A percentile compares a stretch with the other conserved stretches of the same genome.
Conservation (phyloP, 1,140 invertebrate genomes). For the Papilio polyxenes region DNA sequence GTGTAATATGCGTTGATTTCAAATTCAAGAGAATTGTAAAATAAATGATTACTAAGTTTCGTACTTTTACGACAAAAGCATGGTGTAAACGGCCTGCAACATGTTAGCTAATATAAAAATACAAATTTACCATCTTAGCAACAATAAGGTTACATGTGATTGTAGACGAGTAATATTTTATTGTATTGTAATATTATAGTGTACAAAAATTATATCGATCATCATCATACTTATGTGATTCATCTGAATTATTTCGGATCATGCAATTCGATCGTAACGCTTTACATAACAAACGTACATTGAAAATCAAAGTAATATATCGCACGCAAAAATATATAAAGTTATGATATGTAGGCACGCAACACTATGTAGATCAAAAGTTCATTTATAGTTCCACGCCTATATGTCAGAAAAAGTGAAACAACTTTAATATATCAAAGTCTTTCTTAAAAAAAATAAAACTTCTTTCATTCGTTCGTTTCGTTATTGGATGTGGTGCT, state of each 20-base stretch:
- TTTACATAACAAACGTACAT: conserved; percentile 51
- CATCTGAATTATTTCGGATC: conserved; percentile 58
- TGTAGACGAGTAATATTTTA: too few relatives aligned
- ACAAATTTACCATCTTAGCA: neutral
- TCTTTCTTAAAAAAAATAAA: too few relatives aligned
- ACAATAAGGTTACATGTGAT: neutral
- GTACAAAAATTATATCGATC: conserved; percentile 53
- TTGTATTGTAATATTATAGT: too few relatives aligned
- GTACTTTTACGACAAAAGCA: too few relatives aligned
- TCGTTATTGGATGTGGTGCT: neutral
- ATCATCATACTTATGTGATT: conserved; percentile 44
- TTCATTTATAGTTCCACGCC: neutral
- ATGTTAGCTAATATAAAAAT: too few relatives aligned
- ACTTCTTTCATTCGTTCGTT: too few relatives aligned
- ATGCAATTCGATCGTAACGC: conserved; percentile 54
- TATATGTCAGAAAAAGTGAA: neutral
- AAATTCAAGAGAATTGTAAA: neutral
- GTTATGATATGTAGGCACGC: conserved; percentile 39
- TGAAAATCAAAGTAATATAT: conserved; percentile 42
- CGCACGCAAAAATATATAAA: conserved; percentile 43
- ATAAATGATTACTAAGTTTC: too few relatives aligned
- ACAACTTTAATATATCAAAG: neutral
- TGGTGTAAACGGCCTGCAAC: too few relatives aligned
- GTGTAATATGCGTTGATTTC: conserved; percentile 33
- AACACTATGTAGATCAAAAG: conserved; percentile 11